These are phyloP conservation scores for Sinhomidia bicolor DNA, from an alignment of 2,888 invertebrate genomes.

Conservation along the genomic window DNA sequence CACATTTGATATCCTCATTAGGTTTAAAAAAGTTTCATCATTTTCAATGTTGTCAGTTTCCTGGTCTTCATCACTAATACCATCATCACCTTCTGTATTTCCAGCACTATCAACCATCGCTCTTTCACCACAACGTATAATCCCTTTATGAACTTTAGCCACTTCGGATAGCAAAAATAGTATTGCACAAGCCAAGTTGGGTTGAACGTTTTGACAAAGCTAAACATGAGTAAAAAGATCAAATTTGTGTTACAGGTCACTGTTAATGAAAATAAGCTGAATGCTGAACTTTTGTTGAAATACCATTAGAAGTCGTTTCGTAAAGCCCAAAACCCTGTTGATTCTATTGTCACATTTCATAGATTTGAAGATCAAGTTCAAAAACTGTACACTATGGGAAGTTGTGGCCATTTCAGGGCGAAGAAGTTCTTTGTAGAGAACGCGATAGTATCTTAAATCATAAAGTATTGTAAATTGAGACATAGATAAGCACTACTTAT, in stretches of 20 bases:
- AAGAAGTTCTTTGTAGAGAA: slow-evolving; percentile 93
- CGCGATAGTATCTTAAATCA: slow-evolving; percentile 89
- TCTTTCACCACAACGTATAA: slow-evolving; percentile 72
- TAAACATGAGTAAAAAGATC: slow-evolving; percentile 81
- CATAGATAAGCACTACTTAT: too few species aligned
- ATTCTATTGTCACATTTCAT: slow-evolving; percentile 89
- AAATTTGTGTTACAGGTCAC: slow-evolving; percentile 15
- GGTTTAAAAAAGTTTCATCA: slow-evolving; percentile 11
- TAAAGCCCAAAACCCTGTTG: slow-evolving; percentile 89
- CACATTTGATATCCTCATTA: slow-evolving; percentile 66
- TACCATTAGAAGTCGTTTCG: slow-evolving; percentile 91
- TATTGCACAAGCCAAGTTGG: slow-evolving; percentile 91
- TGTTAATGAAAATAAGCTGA: neutral
- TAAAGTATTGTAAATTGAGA: too few species aligned
- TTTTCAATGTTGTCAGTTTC: neutral
- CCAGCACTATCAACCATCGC: too few species aligned
- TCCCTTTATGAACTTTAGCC: slow-evolving; percentile 73
- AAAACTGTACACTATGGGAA: slow-evolving; percentile 88
- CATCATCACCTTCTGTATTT: slow-evolving; percentile 73
- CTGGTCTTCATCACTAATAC: neutral
- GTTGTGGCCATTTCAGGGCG: slow-evolving; percentile 88
- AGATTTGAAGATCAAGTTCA: slow-evolving; percentile 93
- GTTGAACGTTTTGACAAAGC: slow-evolving; percentile 87
- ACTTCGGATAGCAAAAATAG: slow-evolving; percentile 89
- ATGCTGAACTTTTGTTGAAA: neutral